Evolutionary conservation across 2,888 invertebrate genomes (phyloP).

Genomic region (Hylaea fasciaria): DNA sequence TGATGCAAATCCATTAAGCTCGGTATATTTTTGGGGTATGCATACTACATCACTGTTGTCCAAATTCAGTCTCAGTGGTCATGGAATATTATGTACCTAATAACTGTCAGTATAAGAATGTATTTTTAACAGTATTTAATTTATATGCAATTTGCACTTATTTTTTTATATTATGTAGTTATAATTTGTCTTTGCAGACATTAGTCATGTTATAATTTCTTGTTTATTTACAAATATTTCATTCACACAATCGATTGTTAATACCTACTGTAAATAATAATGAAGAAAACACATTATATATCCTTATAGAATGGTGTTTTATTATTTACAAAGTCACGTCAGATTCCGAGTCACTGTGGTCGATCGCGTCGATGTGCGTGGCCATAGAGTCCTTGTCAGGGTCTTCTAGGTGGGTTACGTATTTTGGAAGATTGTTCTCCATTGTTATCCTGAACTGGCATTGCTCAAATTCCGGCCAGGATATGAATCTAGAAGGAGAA

Average conservation of each 20-base stretch:
- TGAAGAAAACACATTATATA: slow-evolving; percentile 61
- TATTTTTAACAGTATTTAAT: slow-evolving; percentile 38
- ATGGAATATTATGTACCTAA: neutral
- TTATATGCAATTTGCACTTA: slow-evolving; percentile 32
- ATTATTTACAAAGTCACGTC: slow-evolving; percentile 48
- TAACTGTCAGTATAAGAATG: slow-evolving; percentile 6
- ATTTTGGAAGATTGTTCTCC: slow-evolving; percentile 85
- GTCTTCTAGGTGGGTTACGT: slow-evolving; percentile 64
- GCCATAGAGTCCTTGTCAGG: slow-evolving; percentile 64
- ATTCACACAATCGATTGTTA: slow-evolving; percentile 40
- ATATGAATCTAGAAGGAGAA: slow-evolving; percentile 73
- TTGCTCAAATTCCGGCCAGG: slow-evolving; percentile 87
- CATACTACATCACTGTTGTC: too few relatives aligned
- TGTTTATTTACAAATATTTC: slow-evolving; percentile 25
- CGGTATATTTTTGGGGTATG: too few relatives aligned
- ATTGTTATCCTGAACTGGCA: slow-evolving; percentile 87
- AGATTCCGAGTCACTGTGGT: slow-evolving; percentile 62
- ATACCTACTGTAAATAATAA: slow-evolving; percentile 56
- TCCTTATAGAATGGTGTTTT: slow-evolving; percentile 55
- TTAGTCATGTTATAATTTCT: slow-evolving; percentile 26
- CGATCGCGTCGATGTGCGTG: slow-evolving; percentile 67
- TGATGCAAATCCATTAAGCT: too few relatives aligned
- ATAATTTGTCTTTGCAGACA: slow-evolving; percentile 37
- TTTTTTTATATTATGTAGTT: slow-evolving; percentile 30
- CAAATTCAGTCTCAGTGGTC: too few relatives aligned